Percentiles rank a stretch among this genome's conserved stretches.
Evolutionary conservation across 30 jellyfish, hydroid and myxozoan genomes (phyloP).

Genomic region (Nemopilema nomurai): DNA sequence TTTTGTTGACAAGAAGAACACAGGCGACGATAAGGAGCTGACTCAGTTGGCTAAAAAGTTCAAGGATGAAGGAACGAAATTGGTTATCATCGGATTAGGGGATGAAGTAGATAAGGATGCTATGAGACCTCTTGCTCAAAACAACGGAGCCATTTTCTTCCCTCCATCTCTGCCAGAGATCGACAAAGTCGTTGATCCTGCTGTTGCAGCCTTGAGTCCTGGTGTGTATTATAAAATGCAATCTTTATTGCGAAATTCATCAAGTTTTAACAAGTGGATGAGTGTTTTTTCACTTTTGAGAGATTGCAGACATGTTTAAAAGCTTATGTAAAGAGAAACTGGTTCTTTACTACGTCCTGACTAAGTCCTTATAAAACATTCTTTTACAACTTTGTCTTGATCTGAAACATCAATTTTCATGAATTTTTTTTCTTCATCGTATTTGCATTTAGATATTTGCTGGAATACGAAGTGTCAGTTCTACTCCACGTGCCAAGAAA

Average conservation of each 20-base stretch:
- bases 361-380: too few relatives aligned
- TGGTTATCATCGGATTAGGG: conserved; percentile 78
- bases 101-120: conserved; percentile 43
- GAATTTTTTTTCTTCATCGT: too few relatives aligned
- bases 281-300: too few relatives aligned
- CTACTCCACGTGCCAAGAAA: conserved; percentile 20
- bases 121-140: conserved; percentile 34
- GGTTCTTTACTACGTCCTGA: too few relatives aligned
- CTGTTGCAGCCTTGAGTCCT: conserved; percentile 64
- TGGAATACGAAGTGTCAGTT: conserved; percentile 18
- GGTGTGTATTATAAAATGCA: too few relatives aligned
- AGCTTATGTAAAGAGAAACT: too few relatives aligned
- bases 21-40: conserved; percentile 43
- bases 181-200: conserved; percentile 59
- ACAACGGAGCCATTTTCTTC: conserved; percentile 79
- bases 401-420: too few relatives aligned
- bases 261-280: too few relatives aligned
- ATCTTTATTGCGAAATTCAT: too few relatives aligned
- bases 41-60: conserved; percentile 68
- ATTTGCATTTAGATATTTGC: conserved; percentile 71
- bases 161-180: conserved; percentile 79
- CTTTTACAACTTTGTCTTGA: too few relatives aligned
- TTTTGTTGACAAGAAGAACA: conserved; percentile 73
- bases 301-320: too few relatives aligned
- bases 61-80: conserved; percentile 71